A percentile compares a stretch with the other conserved stretches of the same genome.
Evolutionary conservation across 2,113 vertebrate species (phyloP).

Genomic region (Petrocephalus zakoni): DNA sequence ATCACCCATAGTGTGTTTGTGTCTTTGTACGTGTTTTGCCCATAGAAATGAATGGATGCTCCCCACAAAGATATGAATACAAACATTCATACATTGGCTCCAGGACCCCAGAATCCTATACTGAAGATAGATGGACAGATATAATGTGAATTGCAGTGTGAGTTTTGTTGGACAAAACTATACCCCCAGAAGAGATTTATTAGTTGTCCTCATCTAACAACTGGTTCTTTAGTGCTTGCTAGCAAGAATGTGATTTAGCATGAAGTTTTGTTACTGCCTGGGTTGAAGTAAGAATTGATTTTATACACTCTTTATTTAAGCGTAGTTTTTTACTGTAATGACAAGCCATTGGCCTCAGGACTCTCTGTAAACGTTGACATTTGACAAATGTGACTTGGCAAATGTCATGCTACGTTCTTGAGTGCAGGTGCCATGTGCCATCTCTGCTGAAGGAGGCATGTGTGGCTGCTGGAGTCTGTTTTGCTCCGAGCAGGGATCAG

Average conservation of each 20-base stretch:
- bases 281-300: neutral
- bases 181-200: neutral
- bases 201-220: neutral
- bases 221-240: neutral
- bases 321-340: neutral
- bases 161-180: neutral
- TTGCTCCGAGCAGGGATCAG: conserved; percentile 57
- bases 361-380: neutral
- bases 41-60: neutral
- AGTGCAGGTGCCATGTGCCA: neutral
- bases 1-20: neutral
- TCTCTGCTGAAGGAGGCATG: conserved; percentile 20
- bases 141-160: neutral
- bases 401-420: neutral
- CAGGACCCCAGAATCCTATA: neutral
- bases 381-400: neutral
- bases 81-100: neutral
- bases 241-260: neutral
- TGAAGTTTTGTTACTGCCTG: neutral
- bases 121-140: neutral
- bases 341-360: neutral
- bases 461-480: conserved; percentile 60
- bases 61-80: neutral
- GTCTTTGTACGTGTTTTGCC: neutral
- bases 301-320: neutral